Conservation (phyloP, 2,797 vertebrate genomes). For the Psittacula derbiana region DNA sequence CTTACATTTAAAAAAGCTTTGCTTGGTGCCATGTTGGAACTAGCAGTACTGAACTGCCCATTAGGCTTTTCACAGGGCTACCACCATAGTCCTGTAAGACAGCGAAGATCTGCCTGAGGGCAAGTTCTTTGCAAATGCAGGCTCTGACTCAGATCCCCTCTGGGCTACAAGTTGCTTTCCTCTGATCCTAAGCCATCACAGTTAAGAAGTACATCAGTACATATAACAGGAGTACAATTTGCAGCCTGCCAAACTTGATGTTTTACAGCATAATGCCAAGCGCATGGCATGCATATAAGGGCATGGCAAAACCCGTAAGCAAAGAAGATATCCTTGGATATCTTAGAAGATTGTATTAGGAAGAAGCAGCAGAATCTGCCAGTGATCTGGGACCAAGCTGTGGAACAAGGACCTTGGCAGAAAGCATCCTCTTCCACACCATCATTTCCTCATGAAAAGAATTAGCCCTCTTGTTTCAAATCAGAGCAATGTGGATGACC, state of each 20-base stretch:
- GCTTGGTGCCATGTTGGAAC: not conserved
- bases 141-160: not conserved
- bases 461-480: not conserved
- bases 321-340: not conserved
- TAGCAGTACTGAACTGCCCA: not conserved
- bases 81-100: not conserved
- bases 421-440: not conserved
- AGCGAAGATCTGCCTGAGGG: not conserved
- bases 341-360: not conserved
- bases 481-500: not conserved
- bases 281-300: rapidly evolving
- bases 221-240: not conserved
- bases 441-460: not conserved
- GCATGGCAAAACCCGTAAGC: not conserved
- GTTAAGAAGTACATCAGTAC: not conserved
- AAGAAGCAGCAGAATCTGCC: not conserved
- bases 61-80: rapidly evolving
- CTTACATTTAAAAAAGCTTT: not conserved
- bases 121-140: not conserved
- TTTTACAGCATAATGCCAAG: not conserved
- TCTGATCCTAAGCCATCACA: not conserved
- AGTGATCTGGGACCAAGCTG: not conserved
- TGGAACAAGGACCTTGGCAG: not conserved
- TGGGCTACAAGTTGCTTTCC: not conserved
- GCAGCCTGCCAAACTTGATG: not conserved